Evolutionary conservation across 2,888 invertebrate species (phyloP).

Genomic region (Cecidostiba fungosa): DNA sequence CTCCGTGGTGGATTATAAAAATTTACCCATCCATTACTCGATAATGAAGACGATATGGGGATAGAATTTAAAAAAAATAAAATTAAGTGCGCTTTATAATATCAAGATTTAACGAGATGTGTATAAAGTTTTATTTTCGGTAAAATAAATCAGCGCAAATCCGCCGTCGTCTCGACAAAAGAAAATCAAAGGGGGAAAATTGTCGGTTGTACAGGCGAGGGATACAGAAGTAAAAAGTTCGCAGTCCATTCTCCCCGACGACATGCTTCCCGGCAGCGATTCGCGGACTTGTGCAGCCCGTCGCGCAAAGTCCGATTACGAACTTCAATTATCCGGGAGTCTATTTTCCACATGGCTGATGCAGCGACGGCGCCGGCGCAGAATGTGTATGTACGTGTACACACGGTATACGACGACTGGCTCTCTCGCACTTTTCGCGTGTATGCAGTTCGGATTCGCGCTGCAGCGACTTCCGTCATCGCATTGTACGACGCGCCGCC

Average conservation of each 20-base stretch:
- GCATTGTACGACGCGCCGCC: slow-evolving; percentile 31
- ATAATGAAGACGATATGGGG: background rate
- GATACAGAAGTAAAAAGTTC: background rate
- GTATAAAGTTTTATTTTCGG: background rate
- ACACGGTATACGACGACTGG: slow-evolving; percentile 15
- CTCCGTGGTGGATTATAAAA: background rate
- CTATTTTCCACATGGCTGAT: slow-evolving; percentile 52
- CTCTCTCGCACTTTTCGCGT: slow-evolving; percentile 43
- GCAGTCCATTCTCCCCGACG: background rate
- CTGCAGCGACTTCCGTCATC: slow-evolving; percentile 57
- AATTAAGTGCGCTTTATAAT: background rate
- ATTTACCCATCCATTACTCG: background rate
- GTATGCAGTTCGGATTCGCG: slow-evolving; percentile 30
- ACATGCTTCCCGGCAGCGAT: background rate
- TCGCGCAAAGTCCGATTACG: slow-evolving; percentile 43
- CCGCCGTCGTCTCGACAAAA: background rate
- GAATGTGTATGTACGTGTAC: background rate
- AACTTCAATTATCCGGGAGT: slow-evolving; percentile 55
- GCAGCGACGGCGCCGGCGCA: background rate
- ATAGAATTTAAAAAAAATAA: background rate
- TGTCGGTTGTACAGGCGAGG: background rate
- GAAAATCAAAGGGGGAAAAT: background rate
- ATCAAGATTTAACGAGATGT: background rate
- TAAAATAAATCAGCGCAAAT: background rate
- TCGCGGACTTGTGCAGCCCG: background rate